These are phyloP conservation scores for Apamea anceps DNA, from an alignment of 2,888 invertebrate genomes.

Conservation along the genomic window DNA sequence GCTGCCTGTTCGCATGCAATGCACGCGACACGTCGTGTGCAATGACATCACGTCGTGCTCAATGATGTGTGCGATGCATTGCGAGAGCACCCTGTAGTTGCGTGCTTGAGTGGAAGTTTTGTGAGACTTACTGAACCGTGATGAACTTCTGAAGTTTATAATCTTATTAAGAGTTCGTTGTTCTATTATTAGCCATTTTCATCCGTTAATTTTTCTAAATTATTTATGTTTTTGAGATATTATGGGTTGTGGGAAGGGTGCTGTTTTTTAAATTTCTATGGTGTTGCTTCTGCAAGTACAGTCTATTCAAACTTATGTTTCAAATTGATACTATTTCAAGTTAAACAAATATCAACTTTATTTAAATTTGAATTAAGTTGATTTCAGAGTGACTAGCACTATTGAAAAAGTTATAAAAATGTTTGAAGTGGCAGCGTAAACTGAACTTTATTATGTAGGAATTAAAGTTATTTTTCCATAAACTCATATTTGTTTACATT, in stretches of 20 bases:
- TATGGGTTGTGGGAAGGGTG: not conserved
- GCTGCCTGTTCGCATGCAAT: constrained; percentile 41
- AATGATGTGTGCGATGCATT: constrained; percentile 52
- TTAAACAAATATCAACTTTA: too few species aligned
- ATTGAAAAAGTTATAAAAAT: too few species aligned
- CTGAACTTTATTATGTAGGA: too few species aligned
- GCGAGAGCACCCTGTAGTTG: constrained; percentile 20
- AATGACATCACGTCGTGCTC: constrained; percentile 48
- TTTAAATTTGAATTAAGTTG: too few species aligned
- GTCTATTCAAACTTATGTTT: too few species aligned
- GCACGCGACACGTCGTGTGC: constrained; percentile 46
- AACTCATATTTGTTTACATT: too few species aligned
- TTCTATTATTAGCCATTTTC: not conserved
- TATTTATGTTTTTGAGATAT: not conserved
- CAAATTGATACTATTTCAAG: too few species aligned
- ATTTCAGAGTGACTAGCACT: too few species aligned
- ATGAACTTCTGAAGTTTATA: constrained; percentile 10
- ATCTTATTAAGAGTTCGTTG: not conserved
- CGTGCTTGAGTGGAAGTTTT: constrained; percentile 25
- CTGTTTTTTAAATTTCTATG: too few species aligned
- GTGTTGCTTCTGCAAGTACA: not conserved
- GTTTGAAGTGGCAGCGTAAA: too few species aligned
- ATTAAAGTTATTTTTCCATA: too few species aligned
- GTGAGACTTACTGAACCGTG: constrained; percentile 33
- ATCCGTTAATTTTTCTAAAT: not conserved